Evolutionary conservation across 2,888 invertebrate genomes (phyloP).

Genomic region (Theretra japonica): DNA sequence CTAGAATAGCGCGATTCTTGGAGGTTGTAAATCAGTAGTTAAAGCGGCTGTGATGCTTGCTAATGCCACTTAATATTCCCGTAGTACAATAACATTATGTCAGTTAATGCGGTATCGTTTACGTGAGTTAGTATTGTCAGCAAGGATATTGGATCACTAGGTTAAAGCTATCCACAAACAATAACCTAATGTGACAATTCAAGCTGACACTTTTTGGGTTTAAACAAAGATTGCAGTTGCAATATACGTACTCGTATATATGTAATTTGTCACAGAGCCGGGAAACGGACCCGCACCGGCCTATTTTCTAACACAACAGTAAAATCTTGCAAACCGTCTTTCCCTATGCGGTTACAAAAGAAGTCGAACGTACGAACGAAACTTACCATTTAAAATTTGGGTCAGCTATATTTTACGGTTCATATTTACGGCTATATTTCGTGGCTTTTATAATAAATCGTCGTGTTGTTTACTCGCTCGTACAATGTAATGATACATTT

Average conservation of each 20-base stretch:
- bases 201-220: not conserved
- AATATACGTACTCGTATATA: not conserved
- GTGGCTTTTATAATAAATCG: constrained; percentile 18
- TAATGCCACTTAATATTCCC: not conserved
- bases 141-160: not conserved
- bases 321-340: constrained; percentile 1
- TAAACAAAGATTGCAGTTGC: not conserved
- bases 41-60: not conserved
- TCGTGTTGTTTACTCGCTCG: not conserved
- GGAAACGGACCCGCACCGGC: not conserved
- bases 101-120: constrained; percentile 14
- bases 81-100: constrained; percentile 8
- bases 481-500: not conserved
- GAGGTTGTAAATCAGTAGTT: constrained; percentile 4
- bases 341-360: constrained; percentile 9
- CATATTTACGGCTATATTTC: constrained; percentile 15
- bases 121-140: not conserved
- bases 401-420: constrained; percentile 23
- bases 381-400: constrained; percentile 23
- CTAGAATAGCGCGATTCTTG: not conserved
- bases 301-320: not conserved
- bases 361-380: constrained; percentile 15
- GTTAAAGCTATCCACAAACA: not conserved
- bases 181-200: not conserved
- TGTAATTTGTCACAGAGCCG: not conserved